Evolutionary conservation across 1,140 invertebrate species (phyloP), one percentile per base, ranked within the genome.

Genomic region (Polyergus mexicanus): DNA sequence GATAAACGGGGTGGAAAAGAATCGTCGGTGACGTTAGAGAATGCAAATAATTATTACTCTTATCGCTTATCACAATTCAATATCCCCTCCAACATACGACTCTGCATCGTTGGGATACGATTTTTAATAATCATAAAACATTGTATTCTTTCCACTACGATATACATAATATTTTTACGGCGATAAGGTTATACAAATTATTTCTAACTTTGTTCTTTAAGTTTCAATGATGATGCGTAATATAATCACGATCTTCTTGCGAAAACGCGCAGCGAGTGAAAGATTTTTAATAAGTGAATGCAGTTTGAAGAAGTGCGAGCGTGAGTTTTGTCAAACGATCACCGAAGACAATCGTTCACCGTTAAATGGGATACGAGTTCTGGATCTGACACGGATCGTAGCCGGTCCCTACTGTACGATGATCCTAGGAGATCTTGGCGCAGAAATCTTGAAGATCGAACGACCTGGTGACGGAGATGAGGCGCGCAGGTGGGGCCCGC

Each of bases 381-480:
- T 99, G 84, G 98, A 99, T 95, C 93, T 99, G 66, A 98, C 98
- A 2, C 94, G 98, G 89, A 97, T 99, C 54, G 96, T 98, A 5
- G 97, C 97, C 71, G 97, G 97, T 1, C 95, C 95, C 0, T 96
- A 95, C 83, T 99, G 98, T 92, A 98, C 98, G 0, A 99, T 99
- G 98, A 96, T 99, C 28, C 95, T 99, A 7, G 98, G 98, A 3
- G 99, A 99, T 95, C 95, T 99, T 51, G 99, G 99, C 6, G 99
- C 99, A 3, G 98, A 99, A 93, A 96, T 99, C 3, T 97, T 99
- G 44, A 99, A 99, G 96, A 96, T 98, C 47, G 98, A 99, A 92
- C 96, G 96, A 89, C 97, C 97, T 63, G 96, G 96, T 6, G 94
- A 92, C n/a, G 98, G 98, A 1, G 99, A 99, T 95, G 99, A 99